Conservation (phyloP, 2,888 invertebrate species). For the Drosophila histrio region DNA sequence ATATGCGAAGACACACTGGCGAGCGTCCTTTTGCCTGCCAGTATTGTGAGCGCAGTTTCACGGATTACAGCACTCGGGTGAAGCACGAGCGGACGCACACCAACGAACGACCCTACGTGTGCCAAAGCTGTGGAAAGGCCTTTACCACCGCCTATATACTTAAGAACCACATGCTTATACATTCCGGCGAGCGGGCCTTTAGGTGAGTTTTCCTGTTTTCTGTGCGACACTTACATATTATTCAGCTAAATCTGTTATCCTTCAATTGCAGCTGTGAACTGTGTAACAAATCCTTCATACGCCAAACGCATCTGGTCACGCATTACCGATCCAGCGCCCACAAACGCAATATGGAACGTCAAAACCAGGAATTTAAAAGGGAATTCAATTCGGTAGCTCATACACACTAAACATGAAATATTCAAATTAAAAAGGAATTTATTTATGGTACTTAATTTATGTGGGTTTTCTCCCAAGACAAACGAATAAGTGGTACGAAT, state of each 20-base stretch:
- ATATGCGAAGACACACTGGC: slow-evolving; percentile 66
- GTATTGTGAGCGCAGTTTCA: slow-evolving; percentile 64
- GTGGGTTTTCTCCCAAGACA: neutral
- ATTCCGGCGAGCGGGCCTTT: slow-evolving; percentile 70
- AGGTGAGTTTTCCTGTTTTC: slow-evolving; percentile 18
- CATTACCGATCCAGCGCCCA: slow-evolving; percentile 59
- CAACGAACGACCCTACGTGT: slow-evolving; percentile 74
- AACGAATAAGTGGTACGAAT: too few relatives aligned
- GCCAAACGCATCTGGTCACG: slow-evolving; percentile 54
- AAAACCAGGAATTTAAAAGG: slow-evolving; percentile 4
- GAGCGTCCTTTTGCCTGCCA: slow-evolving; percentile 72
- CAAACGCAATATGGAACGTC: slow-evolving; percentile 49
- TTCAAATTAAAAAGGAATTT: neutral
- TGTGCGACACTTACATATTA: neutral
- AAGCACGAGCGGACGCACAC: slow-evolving; percentile 75
- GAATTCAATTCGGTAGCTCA: slow-evolving; percentile 2
- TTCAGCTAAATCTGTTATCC: neutral
- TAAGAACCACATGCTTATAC: slow-evolving; percentile 68
- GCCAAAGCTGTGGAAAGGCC: slow-evolving; percentile 71
- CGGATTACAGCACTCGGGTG: slow-evolving; percentile 68
- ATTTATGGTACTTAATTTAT: neutral
- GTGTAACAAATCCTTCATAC: slow-evolving; percentile 60
- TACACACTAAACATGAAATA: neutral
- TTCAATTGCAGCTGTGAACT: slow-evolving; percentile 44
- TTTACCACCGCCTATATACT: slow-evolving; percentile 72